Percentiles rank a stretch among this genome's conserved stretches.
Conservation (phyloP, 2,113 vertebrate genomes). For the Barbus barbus region DNA sequence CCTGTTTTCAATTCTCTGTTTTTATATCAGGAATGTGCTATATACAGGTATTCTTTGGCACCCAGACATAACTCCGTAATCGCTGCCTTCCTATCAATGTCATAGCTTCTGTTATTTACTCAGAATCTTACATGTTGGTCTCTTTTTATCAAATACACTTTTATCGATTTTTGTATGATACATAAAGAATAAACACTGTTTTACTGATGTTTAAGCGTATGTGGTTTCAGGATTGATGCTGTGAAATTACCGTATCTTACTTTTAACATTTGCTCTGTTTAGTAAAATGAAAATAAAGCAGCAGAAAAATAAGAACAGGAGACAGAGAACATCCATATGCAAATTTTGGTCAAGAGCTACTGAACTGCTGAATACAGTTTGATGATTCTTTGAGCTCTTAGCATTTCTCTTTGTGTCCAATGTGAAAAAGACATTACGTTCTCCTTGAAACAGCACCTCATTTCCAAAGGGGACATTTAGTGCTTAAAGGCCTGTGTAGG, state of each 20-base stretch:
- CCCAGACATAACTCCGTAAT: background rate
- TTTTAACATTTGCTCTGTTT: background rate
- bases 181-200: background rate
- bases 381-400: slow-evolving; percentile 68
- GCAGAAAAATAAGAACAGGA: slow-evolving; percentile 33
- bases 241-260: background rate
- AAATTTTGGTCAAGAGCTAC: slow-evolving; percentile 66
- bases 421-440: slow-evolving; percentile 69
- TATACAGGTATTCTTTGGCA: background rate
- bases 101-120: background rate
- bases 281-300: background rate
- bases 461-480: slow-evolving; percentile 55
- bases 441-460: slow-evolving; percentile 61
- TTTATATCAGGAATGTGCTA: background rate
- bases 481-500: slow-evolving; percentile 64
- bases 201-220: background rate
- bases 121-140: background rate
- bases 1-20: background rate
- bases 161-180: background rate
- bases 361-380: slow-evolving; percentile 59
- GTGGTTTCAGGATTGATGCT: background rate
- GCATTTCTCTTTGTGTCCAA: slow-evolving; percentile 70
- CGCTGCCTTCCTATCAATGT: background rate
- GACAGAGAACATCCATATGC: slow-evolving; percentile 46
- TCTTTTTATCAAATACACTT: background rate